These are phyloP conservation scores for Cygnus olor DNA, from an alignment of 2,797 vertebrate species.

Conservation along the genomic window DNA sequence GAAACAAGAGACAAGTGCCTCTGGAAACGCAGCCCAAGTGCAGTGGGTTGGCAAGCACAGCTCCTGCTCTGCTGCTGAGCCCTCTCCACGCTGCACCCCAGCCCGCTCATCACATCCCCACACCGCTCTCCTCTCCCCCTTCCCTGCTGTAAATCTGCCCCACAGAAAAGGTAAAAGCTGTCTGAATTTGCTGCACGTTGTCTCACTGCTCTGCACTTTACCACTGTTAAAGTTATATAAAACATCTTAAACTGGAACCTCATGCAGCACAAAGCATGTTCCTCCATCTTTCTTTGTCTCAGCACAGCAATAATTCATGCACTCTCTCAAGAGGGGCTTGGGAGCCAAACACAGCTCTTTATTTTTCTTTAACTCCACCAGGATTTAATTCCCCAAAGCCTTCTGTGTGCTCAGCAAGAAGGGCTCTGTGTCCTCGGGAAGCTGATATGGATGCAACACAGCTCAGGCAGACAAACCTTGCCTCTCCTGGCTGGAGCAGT, in stretches of 20 bases:
- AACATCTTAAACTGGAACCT: neutral
- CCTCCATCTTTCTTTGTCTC: neutral
- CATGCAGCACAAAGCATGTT: fast-evolving
- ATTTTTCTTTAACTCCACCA: neutral
- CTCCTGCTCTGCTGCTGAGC: neutral
- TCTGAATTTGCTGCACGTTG: neutral
- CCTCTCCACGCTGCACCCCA: neutral
- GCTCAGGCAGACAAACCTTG: neutral
- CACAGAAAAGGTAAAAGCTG: neutral
- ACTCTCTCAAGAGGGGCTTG: neutral
- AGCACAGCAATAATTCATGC: neutral
- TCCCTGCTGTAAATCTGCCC: neutral
- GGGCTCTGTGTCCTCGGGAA: neutral
- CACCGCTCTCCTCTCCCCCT: neutral
- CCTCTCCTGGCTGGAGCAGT: neutral
- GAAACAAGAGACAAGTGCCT: neutral
- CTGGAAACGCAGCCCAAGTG: neutral
- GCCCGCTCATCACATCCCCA: fast-evolving
- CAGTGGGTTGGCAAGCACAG: neutral
- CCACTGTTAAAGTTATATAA: neutral
- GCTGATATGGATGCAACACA: fast-evolving
- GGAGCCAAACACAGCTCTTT: neutral
- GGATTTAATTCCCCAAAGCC: neutral
- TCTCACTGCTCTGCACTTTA: neutral
- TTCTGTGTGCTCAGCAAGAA: neutral